phyloP scores from a whole-genome alignment of 2,888 invertebrate species.

The Cantharis flavilabris region DNA sequence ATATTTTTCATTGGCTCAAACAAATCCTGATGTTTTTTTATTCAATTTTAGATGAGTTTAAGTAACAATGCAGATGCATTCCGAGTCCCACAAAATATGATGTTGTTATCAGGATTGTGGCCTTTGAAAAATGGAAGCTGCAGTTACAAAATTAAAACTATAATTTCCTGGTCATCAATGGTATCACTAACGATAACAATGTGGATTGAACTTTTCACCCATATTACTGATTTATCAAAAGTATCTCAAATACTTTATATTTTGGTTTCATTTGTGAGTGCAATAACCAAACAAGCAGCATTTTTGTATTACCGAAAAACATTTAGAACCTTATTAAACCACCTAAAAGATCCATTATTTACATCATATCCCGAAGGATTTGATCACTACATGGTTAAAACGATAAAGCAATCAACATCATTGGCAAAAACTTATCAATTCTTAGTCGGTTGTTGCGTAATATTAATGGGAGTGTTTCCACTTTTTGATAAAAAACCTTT shows the following conservation, averaged over 20 bases:
- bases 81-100: constrained; percentile 6
- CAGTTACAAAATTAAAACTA: neutral
- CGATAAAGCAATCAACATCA: neutral
- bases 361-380: constrained; percentile 14
- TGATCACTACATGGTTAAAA: constrained; percentile 14
- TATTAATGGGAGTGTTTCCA: neutral
- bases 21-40: too few relatives aligned
- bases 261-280: constrained; percentile 12
- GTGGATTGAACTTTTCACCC: constrained; percentile 6
- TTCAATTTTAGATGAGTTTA: neutral
- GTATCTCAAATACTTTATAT: constrained; percentile 24
- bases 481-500: neutral
- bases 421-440: neutral
- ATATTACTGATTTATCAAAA: constrained; percentile 12
- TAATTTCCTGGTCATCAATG: neutral
- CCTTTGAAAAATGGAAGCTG: neutral
- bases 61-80: constrained; percentile 2
- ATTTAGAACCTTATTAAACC: constrained; percentile 3
- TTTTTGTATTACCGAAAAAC: constrained; percentile 3
- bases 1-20: too few relatives aligned
- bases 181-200: constrained; percentile 3
- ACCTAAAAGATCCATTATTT: constrained; percentile 21
- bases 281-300: constrained; percentile 5
- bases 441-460: neutral
- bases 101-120: constrained; percentile 16